phyloP scores from a whole-genome alignment of 1,140 invertebrate genomes.

The Drosophila sulfurigaster region DNA sequence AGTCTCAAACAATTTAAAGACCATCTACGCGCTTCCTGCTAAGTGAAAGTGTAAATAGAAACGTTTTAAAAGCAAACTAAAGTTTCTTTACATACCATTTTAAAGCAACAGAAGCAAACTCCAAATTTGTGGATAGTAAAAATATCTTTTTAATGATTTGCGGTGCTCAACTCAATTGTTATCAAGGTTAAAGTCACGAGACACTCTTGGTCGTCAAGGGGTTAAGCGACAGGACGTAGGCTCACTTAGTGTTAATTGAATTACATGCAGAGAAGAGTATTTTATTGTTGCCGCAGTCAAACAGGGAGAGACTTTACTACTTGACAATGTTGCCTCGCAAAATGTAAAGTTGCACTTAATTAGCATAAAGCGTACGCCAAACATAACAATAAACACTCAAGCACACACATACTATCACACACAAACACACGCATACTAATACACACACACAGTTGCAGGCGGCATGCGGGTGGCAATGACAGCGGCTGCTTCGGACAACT shows the following conservation, averaged over 20 bases:
- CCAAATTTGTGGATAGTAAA: background rate
- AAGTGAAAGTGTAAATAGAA: constrained; percentile 8
- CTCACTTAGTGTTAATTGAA: constrained; percentile 61
- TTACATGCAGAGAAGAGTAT: constrained; percentile 54
- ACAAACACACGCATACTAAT: constrained; percentile 18
- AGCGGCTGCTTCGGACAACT: constrained; percentile 6
- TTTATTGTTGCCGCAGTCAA: constrained; percentile 34
- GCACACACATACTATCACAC: constrained; percentile 22
- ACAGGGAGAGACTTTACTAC: background rate
- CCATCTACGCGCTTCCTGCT: background rate
- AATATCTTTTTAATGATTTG: background rate
- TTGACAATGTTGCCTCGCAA: constrained; percentile 9
- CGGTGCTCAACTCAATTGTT: constrained; percentile 1
- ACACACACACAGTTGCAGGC: constrained; percentile 30
- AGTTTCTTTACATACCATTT: background rate
- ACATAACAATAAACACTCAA: constrained; percentile 29
- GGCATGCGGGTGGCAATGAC: constrained; percentile 41
- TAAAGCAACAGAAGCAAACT: background rate
- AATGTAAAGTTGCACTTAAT: constrained; percentile 75
- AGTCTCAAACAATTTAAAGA: background rate
- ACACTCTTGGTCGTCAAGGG: constrained; percentile 19
- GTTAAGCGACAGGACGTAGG: background rate
- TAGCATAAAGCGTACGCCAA: constrained; percentile 70
- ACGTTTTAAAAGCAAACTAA: background rate
- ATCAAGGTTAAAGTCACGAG: constrained; percentile 3